Evolutionary conservation across 2,888 invertebrate species (phyloP).

Genomic region (Meghimatium bilineatum): DNA sequence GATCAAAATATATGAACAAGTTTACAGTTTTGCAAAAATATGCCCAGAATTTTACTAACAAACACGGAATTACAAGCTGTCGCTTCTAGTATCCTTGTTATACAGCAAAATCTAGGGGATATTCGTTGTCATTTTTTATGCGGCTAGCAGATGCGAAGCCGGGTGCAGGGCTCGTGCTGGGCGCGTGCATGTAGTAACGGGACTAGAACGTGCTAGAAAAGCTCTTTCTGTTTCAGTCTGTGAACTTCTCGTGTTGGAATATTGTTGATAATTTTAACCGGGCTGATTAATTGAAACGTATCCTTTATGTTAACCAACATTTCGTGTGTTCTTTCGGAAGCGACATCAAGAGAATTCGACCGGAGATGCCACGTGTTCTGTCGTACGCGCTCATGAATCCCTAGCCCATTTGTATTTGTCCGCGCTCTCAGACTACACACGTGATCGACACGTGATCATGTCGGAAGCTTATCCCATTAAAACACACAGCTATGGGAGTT

Average conservation of each 20-base stretch:
- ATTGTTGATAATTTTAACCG: slow-evolving; percentile 21
- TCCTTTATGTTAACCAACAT: slow-evolving; percentile 35
- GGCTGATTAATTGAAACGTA: slow-evolving; percentile 45
- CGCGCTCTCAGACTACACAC: slow-evolving; percentile 41
- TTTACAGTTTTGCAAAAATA: too few species aligned
- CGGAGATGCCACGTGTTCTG: slow-evolving; percentile 30
- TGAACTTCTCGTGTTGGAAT: slow-evolving; percentile 4
- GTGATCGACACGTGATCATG: slow-evolving; percentile 46
- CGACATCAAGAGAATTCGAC: slow-evolving; percentile 31
- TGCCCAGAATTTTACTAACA: neutral
- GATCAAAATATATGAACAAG: too few species aligned
- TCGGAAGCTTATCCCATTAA: slow-evolving; percentile 46
- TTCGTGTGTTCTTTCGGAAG: slow-evolving; percentile 35
- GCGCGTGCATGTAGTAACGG: neutral
- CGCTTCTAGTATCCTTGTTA: neutral
- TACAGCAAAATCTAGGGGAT: neutral
- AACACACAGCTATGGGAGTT: slow-evolving; percentile 35
- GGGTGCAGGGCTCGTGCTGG: slow-evolving; percentile 7
- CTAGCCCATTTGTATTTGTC: slow-evolving; percentile 36
- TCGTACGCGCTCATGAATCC: slow-evolving; percentile 6
- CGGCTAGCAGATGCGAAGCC: slow-evolving; percentile 29
- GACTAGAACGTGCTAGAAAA: slow-evolving; percentile 26
- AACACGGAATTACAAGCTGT: neutral
- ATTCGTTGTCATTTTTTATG: slow-evolving; percentile 5
- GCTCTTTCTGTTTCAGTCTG: neutral